Percentiles rank a stretch among this genome's conserved stretches.
These are phyloP conservation scores for Helostoma temminkii DNA, from an alignment of 2,797 vertebrate genomes.

Conservation along the genomic window DNA sequence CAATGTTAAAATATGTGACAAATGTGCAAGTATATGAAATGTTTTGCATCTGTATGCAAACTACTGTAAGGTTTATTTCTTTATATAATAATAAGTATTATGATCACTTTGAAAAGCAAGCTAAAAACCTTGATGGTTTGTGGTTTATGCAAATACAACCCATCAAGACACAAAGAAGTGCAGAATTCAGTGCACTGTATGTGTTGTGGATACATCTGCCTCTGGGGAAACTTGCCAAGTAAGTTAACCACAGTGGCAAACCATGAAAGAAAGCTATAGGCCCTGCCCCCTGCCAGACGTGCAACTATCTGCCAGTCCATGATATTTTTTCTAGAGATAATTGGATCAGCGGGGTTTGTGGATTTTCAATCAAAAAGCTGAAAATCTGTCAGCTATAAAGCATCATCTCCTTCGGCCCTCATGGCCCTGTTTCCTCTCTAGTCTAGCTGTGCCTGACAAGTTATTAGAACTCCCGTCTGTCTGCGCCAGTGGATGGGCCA, in stretches of 20 bases:
- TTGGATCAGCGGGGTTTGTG: slow-evolving; percentile 60
- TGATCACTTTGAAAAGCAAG: too few relatives aligned
- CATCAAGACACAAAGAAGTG: too few relatives aligned
- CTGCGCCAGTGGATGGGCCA: slow-evolving; percentile 56
- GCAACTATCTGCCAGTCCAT: slow-evolving; percentile 22
- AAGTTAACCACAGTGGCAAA: slow-evolving; percentile 48
- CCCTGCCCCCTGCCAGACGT: slow-evolving; percentile 14
- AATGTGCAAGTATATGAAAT: background rate
- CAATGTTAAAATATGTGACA: background rate
- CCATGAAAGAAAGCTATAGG: slow-evolving; percentile 48
- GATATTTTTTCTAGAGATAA: slow-evolving; percentile 38
- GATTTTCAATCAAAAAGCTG: slow-evolving; percentile 64
- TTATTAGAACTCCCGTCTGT: slow-evolving; percentile 64
- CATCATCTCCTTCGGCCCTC: slow-evolving; percentile 59
- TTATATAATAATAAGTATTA: too few relatives aligned
- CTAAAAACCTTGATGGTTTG: too few relatives aligned
- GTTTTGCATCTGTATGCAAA: background rate
- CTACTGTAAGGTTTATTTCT: too few relatives aligned
- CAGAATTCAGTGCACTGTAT: background rate
- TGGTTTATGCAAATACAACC: too few relatives aligned
- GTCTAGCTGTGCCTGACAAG: slow-evolving; percentile 66
- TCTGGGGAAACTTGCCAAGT: slow-evolving; percentile 29
- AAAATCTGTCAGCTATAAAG: slow-evolving; percentile 72
- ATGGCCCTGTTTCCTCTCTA: slow-evolving; percentile 55
- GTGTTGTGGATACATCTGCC: slow-evolving; percentile 24